Evolutionary conservation across 1,140 invertebrate genomes (phyloP).

Genomic region (Penaeus japonicus): DNA sequence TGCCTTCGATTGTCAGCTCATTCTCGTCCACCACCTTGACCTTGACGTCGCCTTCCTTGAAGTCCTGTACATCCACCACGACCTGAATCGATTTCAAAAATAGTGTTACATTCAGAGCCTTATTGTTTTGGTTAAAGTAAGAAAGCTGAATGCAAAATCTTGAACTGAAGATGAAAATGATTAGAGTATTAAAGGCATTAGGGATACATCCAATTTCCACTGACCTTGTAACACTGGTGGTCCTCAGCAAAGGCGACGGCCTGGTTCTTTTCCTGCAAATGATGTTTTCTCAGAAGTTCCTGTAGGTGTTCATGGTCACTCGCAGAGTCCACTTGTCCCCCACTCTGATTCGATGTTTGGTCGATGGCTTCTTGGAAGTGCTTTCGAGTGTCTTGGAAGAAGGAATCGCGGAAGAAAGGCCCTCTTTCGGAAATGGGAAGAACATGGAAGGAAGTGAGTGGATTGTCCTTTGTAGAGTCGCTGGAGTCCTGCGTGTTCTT

Average conservation of each 20-base stretch:
- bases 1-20: constrained; percentile 27
- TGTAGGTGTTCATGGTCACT: constrained; percentile 19
- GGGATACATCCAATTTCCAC: neutral
- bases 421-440: neutral
- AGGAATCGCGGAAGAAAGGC: constrained; percentile 31
- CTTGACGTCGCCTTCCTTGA: constrained; percentile 21
- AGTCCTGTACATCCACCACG: constrained; percentile 43
- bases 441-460: too few relatives aligned
- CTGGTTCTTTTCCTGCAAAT: neutral
- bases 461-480: too few relatives aligned
- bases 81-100: constrained; percentile 10
- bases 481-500: too few relatives aligned
- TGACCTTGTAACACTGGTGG: constrained; percentile 3
- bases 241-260: constrained; percentile 13
- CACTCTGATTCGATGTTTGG: neutral
- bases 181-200: too few relatives aligned
- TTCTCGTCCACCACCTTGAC: constrained; percentile 24
- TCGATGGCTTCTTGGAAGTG: constrained; percentile 15
- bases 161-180: too few relatives aligned
- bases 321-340: neutral
- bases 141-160: too few relatives aligned
- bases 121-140: too few relatives aligned
- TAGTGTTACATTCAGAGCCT: too few relatives aligned
- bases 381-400: constrained; percentile 23
- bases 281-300: neutral